Evolutionary conservation across 2,797 vertebrate genomes (phyloP).

Genomic region (Urosaurus nigricauda): DNA sequence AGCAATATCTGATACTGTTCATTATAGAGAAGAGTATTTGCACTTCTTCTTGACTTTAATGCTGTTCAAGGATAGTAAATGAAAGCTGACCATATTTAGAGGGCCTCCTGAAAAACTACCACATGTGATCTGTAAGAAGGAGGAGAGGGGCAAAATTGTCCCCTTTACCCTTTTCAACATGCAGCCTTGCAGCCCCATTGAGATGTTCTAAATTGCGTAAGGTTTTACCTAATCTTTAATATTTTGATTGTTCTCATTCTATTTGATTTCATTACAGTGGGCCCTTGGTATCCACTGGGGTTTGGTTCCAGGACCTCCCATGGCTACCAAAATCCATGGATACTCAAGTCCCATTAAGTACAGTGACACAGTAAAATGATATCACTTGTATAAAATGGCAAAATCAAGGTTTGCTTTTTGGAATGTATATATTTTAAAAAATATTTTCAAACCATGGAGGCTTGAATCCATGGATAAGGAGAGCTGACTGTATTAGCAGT

Average conservation of each 20-base stretch:
- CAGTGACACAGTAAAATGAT: too few relatives aligned
- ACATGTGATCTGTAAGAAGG: not conserved
- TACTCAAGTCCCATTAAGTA: too few relatives aligned
- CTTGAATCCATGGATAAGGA: too few relatives aligned
- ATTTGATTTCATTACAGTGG: not conserved
- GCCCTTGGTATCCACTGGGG: too few relatives aligned
- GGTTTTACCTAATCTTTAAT: not conserved
- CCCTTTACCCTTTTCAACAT: not conserved
- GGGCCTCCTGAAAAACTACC: not conserved
- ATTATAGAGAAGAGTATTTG: not conserved
- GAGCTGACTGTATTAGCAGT: not conserved
- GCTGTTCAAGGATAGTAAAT: not conserved
- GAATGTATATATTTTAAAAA: too few relatives aligned
- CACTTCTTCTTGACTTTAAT: not conserved
- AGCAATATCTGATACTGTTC: not conserved
- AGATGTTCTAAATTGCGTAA: not conserved
- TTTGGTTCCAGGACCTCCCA: too few relatives aligned
- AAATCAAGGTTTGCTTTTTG: too few relatives aligned
- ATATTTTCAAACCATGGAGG: too few relatives aligned
- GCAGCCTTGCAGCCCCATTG: not conserved
- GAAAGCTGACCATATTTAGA: not conserved
- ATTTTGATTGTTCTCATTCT: not conserved
- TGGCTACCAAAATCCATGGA: too few relatives aligned
- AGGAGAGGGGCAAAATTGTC: too few relatives aligned
- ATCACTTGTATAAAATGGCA: too few relatives aligned